Conservation (phyloP, 2,888 invertebrate species). For the Brachyopa scutellaris region DNA sequence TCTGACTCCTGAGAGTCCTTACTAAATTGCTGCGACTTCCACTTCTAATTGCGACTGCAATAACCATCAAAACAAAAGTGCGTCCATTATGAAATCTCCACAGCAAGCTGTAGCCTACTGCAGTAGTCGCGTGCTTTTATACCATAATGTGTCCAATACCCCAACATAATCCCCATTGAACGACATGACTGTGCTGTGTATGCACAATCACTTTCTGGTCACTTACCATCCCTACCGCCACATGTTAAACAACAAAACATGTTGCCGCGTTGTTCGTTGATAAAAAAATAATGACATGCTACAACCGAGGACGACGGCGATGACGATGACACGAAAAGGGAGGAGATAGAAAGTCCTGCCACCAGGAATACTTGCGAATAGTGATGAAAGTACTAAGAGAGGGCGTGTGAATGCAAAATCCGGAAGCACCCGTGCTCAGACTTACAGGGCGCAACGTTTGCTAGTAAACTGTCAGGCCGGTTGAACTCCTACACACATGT, state of each 20-base stretch:
- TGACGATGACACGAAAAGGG: no score
- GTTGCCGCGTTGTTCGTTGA: conserved; percentile 15
- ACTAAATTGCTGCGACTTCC: conserved; percentile 46
- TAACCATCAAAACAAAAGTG: conserved; percentile 67
- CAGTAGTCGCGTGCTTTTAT: conserved; percentile 41
- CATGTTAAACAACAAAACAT: neutral
- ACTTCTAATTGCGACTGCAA: conserved; percentile 65
- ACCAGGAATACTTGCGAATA: no score
- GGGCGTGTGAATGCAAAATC: conserved; percentile 43
- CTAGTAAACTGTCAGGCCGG: neutral
- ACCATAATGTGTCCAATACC: conserved; percentile 38
- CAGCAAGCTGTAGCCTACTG: neutral
- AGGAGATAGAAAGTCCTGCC: neutral
- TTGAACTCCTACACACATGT: conserved; percentile 25
- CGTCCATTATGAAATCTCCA: conserved; percentile 51
- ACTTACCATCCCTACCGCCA: neutral
- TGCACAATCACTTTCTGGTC: conserved; percentile 17
- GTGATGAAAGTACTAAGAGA: neutral
- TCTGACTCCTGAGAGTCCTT: conserved; percentile 20
- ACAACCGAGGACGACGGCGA: neutral
- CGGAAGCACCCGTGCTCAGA: conserved; percentile 33
- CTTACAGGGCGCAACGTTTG: conserved; percentile 38
- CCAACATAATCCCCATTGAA: conserved; percentile 17
- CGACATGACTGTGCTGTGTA: conserved; percentile 16
- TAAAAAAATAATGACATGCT: conserved; percentile 19